Evolutionary conservation across 2,797 vertebrate genomes (phyloP), one percentile per base, ranked within the genome.

Genomic region (Micromesistius poutassou): DNA sequence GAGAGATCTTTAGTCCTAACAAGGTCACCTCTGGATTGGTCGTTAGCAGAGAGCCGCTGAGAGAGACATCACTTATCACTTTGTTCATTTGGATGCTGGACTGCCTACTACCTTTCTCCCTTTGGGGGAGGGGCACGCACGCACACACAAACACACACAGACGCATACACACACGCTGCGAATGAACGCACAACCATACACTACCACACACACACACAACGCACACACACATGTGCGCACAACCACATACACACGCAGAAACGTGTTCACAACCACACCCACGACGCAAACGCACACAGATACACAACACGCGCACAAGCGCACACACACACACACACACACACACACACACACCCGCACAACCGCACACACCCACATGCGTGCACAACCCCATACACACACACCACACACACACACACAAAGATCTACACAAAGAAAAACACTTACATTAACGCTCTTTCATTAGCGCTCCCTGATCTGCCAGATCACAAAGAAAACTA

Each of bases 381-480:
- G 35, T 16, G 6, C 46, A 76, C n/a, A 12, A 13, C n/a, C 62
- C 0, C 75, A 74, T n/a, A 25, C n/a, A 25, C 55, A 25, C 55
- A 9, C 8, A 28, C 62, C 8, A 28, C 62, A 28, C n/a, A 66
- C 62, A 66, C 10, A 12, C 72, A 4, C 72, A 38, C 22, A 73
- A 16, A 35, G 22, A 38, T n/a, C n/a, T 16, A 73, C 33, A n/a
- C 72, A 38, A 31, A 36, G 31, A 40, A n/a, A 10, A 36, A 10
- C 36, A 10, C 36, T n/a, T 35, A n/a, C 35, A 42, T 71, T 71
- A 71, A 86, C 86, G 77, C 78, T 77, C 74, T 87, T 87, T 87
- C 80, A 86, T 86, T 86, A 79, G 75, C 78, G 73, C 81, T 81
- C 80, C 87, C 83, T 85, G 85, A 90, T 84, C 79, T 76, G 86